phyloP scores from a whole-genome alignment of 2,888 invertebrate genomes.

The Ferdinandea cuprea region DNA sequence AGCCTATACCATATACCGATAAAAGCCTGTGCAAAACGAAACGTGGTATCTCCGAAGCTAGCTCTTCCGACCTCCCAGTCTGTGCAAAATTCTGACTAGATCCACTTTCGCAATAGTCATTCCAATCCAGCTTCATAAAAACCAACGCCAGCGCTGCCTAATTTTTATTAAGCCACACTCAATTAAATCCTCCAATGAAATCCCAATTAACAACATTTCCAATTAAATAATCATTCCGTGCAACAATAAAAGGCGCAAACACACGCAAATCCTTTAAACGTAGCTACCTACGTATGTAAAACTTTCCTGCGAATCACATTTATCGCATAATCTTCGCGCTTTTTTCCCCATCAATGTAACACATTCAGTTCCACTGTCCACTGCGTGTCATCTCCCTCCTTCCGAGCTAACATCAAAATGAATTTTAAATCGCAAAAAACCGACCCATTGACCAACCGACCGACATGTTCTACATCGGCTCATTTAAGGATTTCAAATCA shows the following conservation, averaged over 20 bases:
- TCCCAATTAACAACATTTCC: slow-evolving; percentile 44
- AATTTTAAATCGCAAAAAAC: slow-evolving; percentile 13
- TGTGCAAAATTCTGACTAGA: too few relatives aligned
- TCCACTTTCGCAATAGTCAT: neutral
- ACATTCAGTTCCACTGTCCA: slow-evolving; percentile 26
- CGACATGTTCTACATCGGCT: slow-evolving; percentile 10
- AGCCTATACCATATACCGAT: too few relatives aligned
- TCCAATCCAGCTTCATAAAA: neutral
- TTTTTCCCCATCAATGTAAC: too few relatives aligned
- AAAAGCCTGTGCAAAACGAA: too few relatives aligned
- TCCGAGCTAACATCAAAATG: neutral
- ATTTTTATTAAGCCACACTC: slow-evolving; percentile 3
- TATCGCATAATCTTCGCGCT: neutral
- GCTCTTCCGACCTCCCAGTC: too few relatives aligned
- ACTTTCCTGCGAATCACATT: neutral
- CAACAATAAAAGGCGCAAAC: neutral
- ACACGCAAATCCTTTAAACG: neutral
- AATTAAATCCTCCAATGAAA: slow-evolving; percentile 32
- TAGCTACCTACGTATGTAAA: too few relatives aligned
- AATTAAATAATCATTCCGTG: slow-evolving; percentile 30
- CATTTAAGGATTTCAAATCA: slow-evolving; percentile 49
- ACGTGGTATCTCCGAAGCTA: too few relatives aligned
- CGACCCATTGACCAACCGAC: slow-evolving; percentile 9
- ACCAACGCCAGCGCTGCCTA: neutral
- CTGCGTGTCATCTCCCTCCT: neutral